Base-by-base conservation (phyloP, 2,113 vertebrate species). In the Platysternon megacephalum region DNA sequence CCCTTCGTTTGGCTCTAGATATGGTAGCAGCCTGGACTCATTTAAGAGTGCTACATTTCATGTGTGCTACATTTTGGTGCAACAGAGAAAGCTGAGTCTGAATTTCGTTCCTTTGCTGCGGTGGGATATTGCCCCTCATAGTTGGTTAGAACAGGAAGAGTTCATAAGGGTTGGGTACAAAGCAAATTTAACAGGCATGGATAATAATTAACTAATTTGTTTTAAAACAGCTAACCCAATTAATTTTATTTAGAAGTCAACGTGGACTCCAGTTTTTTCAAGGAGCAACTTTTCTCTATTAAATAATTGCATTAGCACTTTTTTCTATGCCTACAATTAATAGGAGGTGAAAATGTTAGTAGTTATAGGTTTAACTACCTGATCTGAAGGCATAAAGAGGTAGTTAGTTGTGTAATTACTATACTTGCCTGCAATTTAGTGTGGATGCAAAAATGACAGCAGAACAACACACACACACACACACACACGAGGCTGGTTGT, bases 41-140 rank as follows among this genome's bases (percentile, higher is more conserved):
- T 9, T 42, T 44, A 5, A 4, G 79, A 0, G 13, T 1, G 7
- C 74, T 1, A 4, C 35, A 0, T 16, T 11, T 35, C 4, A 10
- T 29, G 39, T 4, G 42, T 42, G 56, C 28, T 19, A 6, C 68
- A 42, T 87, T 13, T 8, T 7, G 28, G 3, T 0, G 22, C 35
- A 5, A 35, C 74, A 49, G 22, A 29, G 44, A 76, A 58, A 22
- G 58, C 76, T 0, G 6, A 12, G 35, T 21, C 12, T 2, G 11
- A 11, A 58, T 13, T 14, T 2, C 14, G 1, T 21, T 51, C 14
- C 44, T 35, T 24, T 78, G 44, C 2, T 0, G 28, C 2, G 44
- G 22, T 7, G 74, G 86, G 8, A 21, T 28, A 56, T 5, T 44
- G 2, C 49, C 26, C 48, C 1, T 68, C n/a, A 10, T 22, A 0